Conservation (phyloP, 2,888 invertebrate genomes). For the Melinaea menophilus region DNA sequence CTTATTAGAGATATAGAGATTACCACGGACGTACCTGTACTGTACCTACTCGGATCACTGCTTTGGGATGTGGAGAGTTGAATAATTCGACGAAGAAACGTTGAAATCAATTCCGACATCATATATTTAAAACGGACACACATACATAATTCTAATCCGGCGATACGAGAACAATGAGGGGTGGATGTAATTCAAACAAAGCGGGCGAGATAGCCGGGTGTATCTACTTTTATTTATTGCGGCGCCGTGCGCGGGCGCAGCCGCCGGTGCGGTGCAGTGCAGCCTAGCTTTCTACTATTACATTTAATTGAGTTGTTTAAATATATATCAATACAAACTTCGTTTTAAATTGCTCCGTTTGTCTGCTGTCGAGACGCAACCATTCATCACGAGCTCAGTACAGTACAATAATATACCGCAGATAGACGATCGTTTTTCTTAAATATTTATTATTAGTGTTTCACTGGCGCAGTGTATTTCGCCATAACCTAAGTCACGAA, state of each 20-base stretch:
- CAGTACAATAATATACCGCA: conserved; percentile 32
- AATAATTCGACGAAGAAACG: too few relatives aligned
- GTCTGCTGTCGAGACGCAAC: too few relatives aligned
- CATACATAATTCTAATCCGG: conserved; percentile 31
- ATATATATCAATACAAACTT: conserved; percentile 2
- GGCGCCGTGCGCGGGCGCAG: conserved; percentile 27
- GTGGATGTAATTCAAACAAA: conserved; percentile 39
- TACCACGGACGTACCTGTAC: too few relatives aligned
- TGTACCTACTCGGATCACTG: too few relatives aligned
- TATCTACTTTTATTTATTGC: conserved; percentile 55
- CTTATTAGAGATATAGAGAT: too few relatives aligned
- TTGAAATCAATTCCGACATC: background rate
- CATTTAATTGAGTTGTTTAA: conserved; percentile 14
- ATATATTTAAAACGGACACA: conserved; percentile 20
- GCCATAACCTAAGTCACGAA: conserved; percentile 35
- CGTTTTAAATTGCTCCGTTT: too few relatives aligned
- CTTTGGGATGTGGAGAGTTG: too few relatives aligned
- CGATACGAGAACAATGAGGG: conserved; percentile 32
- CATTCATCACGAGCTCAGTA: too few relatives aligned
- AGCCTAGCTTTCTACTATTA: conserved; percentile 24
- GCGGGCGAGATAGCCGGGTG: conserved; percentile 38
- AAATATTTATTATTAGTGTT: conserved; percentile 23
- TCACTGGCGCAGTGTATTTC: conserved; percentile 30
- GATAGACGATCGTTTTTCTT: conserved; percentile 32
- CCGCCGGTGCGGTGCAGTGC: conserved; percentile 16